Conservation (phyloP, 2,797 vertebrate genomes). For the Coreius guichenoti region DNA sequence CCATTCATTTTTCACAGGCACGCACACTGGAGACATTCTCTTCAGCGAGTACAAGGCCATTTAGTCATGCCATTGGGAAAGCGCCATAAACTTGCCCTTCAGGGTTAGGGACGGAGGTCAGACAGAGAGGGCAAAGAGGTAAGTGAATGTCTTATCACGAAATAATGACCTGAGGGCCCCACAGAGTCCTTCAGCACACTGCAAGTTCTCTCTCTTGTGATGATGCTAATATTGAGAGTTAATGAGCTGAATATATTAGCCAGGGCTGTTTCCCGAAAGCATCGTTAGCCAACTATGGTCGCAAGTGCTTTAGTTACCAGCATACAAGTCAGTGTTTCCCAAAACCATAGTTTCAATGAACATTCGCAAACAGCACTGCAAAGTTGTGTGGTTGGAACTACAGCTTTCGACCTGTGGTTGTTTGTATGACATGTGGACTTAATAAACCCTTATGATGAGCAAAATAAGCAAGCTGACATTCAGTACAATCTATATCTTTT, state of each 20-base stretch:
- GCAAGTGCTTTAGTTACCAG: not conserved
- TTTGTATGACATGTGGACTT: not conserved
- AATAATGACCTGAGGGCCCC: not conserved
- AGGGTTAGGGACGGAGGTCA: slow-evolving; percentile 14
- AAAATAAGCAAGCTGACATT: not conserved
- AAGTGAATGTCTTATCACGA: slow-evolving; percentile 8
- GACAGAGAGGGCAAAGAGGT: slow-evolving; percentile 25
- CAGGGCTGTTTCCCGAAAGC: not conserved
- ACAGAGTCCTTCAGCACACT: not conserved
- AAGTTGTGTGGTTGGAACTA: not conserved
- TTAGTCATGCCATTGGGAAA: slow-evolving; percentile 10
- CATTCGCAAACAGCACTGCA: not conserved
- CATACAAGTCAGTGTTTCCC: not conserved
- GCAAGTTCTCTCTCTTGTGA: not conserved
- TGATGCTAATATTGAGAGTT: not conserved
- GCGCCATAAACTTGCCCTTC: slow-evolving; percentile 13
- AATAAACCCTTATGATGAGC: too few relatives aligned
- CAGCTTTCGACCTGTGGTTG: not conserved
- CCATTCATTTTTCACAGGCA: slow-evolving; percentile 42
- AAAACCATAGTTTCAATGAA: not conserved
- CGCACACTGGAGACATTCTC: slow-evolving; percentile 42
- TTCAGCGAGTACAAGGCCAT: slow-evolving; percentile 5
- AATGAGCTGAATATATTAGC: not conserved
- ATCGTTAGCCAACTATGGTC: not conserved
- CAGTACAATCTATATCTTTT: not conserved